Evolutionary conservation across 2,888 invertebrate species (phyloP).

Genomic region (Azorinus chamasolen): DNA sequence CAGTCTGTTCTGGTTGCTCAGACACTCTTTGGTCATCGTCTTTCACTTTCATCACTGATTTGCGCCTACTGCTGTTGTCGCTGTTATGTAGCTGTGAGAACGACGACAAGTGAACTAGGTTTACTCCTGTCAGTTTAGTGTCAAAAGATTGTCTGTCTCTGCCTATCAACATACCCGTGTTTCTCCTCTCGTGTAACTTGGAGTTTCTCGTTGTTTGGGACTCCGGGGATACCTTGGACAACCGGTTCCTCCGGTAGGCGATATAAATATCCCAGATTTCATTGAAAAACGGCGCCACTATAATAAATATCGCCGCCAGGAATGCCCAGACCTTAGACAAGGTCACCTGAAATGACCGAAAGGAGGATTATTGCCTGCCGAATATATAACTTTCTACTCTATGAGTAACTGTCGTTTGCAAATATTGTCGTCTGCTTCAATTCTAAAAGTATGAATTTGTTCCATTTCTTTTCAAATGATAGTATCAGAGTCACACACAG

Average conservation of each 20-base stretch:
- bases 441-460: too few relatives aligned
- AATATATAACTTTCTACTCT: too few relatives aligned
- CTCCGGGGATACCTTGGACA: constrained; percentile 6
- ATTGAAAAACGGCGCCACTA: constrained; percentile 78
- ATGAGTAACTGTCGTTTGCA: too few relatives aligned
- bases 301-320: constrained; percentile 81
- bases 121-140: constrained; percentile 10
- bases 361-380: background rate
- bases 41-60: too few relatives aligned
- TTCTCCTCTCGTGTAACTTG: background rate
- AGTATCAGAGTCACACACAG: too few relatives aligned
- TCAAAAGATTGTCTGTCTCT: constrained; percentile 8
- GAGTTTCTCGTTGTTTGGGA: background rate
- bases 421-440: too few relatives aligned
- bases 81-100: constrained; percentile 23
- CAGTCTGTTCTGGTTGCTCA: too few relatives aligned
- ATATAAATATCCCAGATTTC: constrained; percentile 73
- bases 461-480: too few relatives aligned
- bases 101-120: constrained; percentile 21
- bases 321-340: constrained; percentile 80
- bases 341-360: constrained; percentile 71
- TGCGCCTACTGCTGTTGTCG: too few relatives aligned
- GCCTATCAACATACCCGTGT: background rate
- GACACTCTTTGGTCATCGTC: too few relatives aligned
- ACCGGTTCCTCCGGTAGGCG: constrained; percentile 20